These are phyloP conservation scores for Tipula unca DNA, from an alignment of 2,888 invertebrate species.

Conservation along the genomic window DNA sequence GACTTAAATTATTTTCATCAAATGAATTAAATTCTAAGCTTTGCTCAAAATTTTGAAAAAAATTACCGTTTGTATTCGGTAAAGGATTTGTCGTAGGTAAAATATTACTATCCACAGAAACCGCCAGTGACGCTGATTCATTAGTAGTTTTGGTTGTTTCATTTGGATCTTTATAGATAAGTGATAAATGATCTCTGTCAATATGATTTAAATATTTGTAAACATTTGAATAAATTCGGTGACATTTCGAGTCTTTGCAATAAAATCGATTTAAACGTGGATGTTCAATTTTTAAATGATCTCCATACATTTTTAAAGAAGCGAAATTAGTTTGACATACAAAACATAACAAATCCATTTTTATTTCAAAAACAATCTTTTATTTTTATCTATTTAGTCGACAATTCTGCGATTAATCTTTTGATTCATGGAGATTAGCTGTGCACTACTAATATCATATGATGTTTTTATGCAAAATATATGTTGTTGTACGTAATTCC, in stretches of 20 bases:
- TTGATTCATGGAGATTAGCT: not conserved
- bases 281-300: not conserved
- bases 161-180: not conserved
- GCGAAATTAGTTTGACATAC: not conserved
- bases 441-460: not conserved
- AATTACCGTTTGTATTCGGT: not conserved
- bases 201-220: not conserved
- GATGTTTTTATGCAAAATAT: not conserved
- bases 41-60: not conserved
- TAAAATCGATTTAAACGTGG: not conserved
- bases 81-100: not conserved
- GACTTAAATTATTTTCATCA: not conserved
- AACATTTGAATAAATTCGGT: not conserved
- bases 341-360: not conserved
- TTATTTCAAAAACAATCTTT: not conserved
- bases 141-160: not conserved
- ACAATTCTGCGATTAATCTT: no score
- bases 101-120: no score
- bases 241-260: not conserved
- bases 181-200: not conserved
- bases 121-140: no score
- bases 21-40: not conserved
- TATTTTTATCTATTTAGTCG: no score
- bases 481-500: not conserved
- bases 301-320: not conserved